Base-by-base conservation (phyloP, 2,113 vertebrate species). In the Rhinoderma darwinii region DNA sequence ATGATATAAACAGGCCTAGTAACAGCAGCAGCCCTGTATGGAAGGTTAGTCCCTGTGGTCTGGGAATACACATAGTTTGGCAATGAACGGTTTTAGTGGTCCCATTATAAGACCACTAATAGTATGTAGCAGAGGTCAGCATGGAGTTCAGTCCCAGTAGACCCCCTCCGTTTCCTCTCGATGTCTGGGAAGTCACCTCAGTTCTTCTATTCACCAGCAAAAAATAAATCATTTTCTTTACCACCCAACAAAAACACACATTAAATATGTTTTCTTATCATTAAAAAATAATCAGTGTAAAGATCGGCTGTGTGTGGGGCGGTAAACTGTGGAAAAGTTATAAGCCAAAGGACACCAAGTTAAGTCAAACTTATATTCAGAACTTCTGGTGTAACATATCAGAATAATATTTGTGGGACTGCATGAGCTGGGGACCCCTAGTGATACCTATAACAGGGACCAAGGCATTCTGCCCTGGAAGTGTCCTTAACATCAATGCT, bases 181-280 rank as follows among this genome's bases (percentile, higher is more conserved):
- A 27, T 4, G 54, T 84, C 83, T 77, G 83, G 73, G 83, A 84
- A 84, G 35, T 59, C 54, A 76, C 54, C 73, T 84, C 73, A 84
- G 39, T 20, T 84, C 15, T 39, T 66, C 0, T n/a, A 18, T 79
- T 79, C 9, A 61, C 44, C 41, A 27, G 59, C 32, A 27, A 72
- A 77, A 27, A 66, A 70, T 20, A 63, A 78, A 79, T 63, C 15
- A 17, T 20, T 79, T 63, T 27, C 44, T 47, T 76, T 72, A 22
- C 84, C 76, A 86, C 84, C 39, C 74, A 50, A 56, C 12, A 37
- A 78, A 78, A 86, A 51, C 75, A 72, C 27, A 70, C 15, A 50
- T 66, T 41, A 39, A 70, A 63, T 39, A 44, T 82, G 41, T 68
- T 70, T 83, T 47, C 41, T 17, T 83, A 66, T 30, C 5, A 44